Base-by-base conservation (phyloP, 2,113 vertebrate genomes). In the Coreoperca whiteheadi region DNA sequence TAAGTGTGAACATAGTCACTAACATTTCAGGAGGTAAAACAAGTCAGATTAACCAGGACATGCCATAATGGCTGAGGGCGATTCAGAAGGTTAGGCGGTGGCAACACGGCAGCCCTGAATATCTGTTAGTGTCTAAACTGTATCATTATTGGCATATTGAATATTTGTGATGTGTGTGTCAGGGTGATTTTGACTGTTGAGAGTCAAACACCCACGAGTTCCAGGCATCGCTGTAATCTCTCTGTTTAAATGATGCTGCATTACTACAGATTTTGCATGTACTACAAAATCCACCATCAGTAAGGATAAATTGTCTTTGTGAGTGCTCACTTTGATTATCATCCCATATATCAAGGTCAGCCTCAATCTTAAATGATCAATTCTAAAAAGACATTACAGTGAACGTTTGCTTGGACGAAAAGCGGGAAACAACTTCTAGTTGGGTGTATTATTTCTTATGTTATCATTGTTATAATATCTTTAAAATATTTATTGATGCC, bases 111-210 rank as follows among this genome's bases (percentile, higher is more conserved):
- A 39, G 54, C 51, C 51, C 68, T 12, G 90, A 85, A 90, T 88
- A 85, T 82, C 84, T 60, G 73, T 81, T 74, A 64, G 68, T 61
- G 76, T 77, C 65, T 69, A 85, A 79, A 85, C 72, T 83, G 61
- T 59, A 77, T 81, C 61, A 34, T 64, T 74, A 72, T 46, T 86
- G 75, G 76, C 51, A 63, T 41, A 79, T 85, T 65, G 79, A 88
- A 77, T 67, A 69, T 88, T 87, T 83, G 86, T 76, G 64, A 83
- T 83, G 88, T 66, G 81, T 88, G 88, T 89, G 83, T 91, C 90
- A 89, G 82, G 80, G 80, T 53, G 87, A 89, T 69, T 89, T 90
- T 85, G 87, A 82, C 77, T 83, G 81, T 48, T 60, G 77, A 89
- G 84, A 88, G 84, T 92, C 60, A 37, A 25, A 71, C 88, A 32